Base-by-base conservation (phyloP, 2,113 vertebrate genomes). In the Grus americana region DNA sequence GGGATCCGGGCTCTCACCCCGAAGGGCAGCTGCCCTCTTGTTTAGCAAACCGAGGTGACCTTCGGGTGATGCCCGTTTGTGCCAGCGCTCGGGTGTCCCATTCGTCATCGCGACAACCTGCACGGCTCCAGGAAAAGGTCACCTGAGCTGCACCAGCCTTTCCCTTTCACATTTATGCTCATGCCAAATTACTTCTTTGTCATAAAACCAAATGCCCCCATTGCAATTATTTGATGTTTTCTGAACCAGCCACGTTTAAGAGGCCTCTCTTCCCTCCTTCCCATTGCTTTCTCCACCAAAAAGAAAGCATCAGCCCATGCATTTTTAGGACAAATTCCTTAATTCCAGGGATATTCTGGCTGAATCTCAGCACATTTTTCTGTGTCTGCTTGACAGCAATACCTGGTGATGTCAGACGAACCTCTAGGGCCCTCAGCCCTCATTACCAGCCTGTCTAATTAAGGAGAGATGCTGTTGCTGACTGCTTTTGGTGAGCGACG, bases 401-500 rank as follows among this genome's bases (percentile, higher is more conserved):
- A 93, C 89, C 96, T 95, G 94, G 74, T 95, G 95, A 96, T 91
- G 94, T 96, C 95, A 97, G 96, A 81, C 7, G 4, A 95, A 84
- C 91, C 96, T 91, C 92, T 91, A 74, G 96, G 95, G 96, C 83
- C 80, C 91, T 94, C 49, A 2, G 83, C 68, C 92, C 94, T 94
- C 85, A 89, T 97, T 91, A 90, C 81, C 75, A 92, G 68, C 62
- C 79, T 90, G 95, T 74, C 93, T 96, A 96, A 96, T 96, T 96
- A 96, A 82, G 68, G 63, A 66, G 92, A 81, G 85, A 86, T 67
- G 84, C 74, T 88, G 63, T 36, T 82, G 78, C 84, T 94, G 94
- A 70, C 84, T 95, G 90, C 91, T 74, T 52, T 72, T 73, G 78
- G 84, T 79, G 92, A 97, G 50, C 2, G 1, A 83, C 2, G 3